Percentiles rank a stretch among this genome's conserved stretches.
Evolutionary conservation across 1,140 invertebrate species (phyloP).

Genomic region (Cotesia chilonis): DNA sequence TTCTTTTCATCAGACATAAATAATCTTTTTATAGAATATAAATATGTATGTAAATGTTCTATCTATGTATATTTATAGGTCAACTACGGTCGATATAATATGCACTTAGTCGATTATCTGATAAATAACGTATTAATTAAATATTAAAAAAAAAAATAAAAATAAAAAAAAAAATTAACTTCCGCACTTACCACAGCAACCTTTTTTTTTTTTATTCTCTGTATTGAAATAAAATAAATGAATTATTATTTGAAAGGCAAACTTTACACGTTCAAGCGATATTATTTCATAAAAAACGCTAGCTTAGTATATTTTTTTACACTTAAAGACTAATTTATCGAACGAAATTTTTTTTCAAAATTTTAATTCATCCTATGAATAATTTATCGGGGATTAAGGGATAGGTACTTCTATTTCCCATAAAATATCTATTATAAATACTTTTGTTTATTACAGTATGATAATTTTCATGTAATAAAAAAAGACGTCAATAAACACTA

Average conservation of each 20-base stretch:
- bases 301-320: too few relatives aligned
- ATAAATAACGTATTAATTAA: conserved; percentile 24
- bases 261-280: background rate
- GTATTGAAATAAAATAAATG: conserved; percentile 26
- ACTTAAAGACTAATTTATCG: too few relatives aligned
- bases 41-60: conserved; percentile 34
- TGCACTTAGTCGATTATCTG: conserved; percentile 29
- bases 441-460: too few relatives aligned
- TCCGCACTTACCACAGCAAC: conserved; percentile 20
- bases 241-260: conserved; percentile 28
- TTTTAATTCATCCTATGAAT: too few relatives aligned
- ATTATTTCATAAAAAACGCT: background rate
- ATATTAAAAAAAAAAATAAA: conserved; percentile 3
- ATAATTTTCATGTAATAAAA: too few relatives aligned
- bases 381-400: too few relatives aligned
- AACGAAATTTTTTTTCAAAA: too few relatives aligned
- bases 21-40: conserved; percentile 33
- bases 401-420: too few relatives aligned
- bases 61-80: conserved; percentile 33
- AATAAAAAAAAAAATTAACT: conserved; percentile 1
- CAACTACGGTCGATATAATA: conserved; percentile 13
- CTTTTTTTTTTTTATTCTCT: conserved; percentile 11
- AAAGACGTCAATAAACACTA: too few relatives aligned
- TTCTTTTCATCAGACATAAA: conserved; percentile 26
- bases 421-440: too few relatives aligned